phyloP scores from a whole-genome alignment of 2,113 vertebrate genomes.

The Alligator mississippiensis region DNA sequence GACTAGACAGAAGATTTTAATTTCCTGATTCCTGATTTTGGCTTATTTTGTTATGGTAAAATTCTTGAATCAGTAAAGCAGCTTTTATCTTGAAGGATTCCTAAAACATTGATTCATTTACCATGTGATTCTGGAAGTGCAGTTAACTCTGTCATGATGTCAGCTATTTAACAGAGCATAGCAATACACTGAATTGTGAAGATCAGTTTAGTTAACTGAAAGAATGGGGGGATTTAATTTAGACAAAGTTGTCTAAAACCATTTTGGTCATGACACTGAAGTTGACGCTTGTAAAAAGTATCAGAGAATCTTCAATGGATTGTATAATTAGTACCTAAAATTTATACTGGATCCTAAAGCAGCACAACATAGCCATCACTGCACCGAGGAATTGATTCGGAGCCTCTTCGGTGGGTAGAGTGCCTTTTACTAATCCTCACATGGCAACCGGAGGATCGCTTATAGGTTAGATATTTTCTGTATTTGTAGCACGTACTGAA shows the following conservation, averaged over 20 bases:
- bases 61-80: background rate
- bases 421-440: background rate
- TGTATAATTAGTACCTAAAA: background rate
- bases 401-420: background rate
- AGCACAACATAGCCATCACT: background rate
- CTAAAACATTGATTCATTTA: background rate
- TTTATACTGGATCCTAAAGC: conserved; percentile 11
- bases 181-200: background rate
- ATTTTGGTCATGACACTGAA: background rate
- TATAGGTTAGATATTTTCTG: background rate
- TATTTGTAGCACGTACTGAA: background rate
- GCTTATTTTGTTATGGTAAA: background rate
- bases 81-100: background rate
- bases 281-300: background rate
- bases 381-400: background rate
- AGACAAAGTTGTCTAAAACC: background rate
- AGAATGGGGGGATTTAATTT: background rate
- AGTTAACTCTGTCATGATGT: background rate
- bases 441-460: background rate
- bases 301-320: background rate
- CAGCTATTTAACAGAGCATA: background rate
- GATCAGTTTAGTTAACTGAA: conserved; percentile 8
- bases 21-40: background rate
- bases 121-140: background rate
- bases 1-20: background rate